Evolutionary conservation across 2,888 invertebrate species (phyloP).

Genomic region (Epinotia nisella): DNA sequence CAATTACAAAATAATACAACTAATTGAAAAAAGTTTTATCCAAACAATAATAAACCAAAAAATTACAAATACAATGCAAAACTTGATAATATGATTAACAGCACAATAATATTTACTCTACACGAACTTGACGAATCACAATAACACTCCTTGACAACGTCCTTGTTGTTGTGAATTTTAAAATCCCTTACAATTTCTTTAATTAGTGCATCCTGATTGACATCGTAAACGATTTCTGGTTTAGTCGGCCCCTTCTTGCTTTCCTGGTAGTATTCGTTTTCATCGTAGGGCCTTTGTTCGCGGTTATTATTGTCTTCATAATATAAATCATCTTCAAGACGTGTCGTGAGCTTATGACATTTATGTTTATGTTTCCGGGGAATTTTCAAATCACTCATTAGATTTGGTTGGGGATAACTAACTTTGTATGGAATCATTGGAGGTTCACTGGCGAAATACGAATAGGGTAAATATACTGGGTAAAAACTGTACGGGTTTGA

Average conservation of each 20-base stretch:
- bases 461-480: slow-evolving; percentile 57
- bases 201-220: slow-evolving; percentile 33
- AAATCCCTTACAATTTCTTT: slow-evolving; percentile 40
- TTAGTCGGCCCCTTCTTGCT: slow-evolving; percentile 5
- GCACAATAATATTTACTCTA: slow-evolving; percentile 23
- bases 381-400: slow-evolving; percentile 26
- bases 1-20: too few relatives aligned
- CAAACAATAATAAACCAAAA: neutral
- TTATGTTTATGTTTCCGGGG: slow-evolving; percentile 26
- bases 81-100: slow-evolving; percentile 10
- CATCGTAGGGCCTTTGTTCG: slow-evolving; percentile 13
- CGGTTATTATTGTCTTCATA: slow-evolving; percentile 27
- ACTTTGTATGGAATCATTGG: slow-evolving; percentile 48
- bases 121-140: slow-evolving; percentile 26
- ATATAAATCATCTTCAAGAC: slow-evolving; percentile 33
- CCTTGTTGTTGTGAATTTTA: slow-evolving; percentile 24
- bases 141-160: slow-evolving; percentile 29
- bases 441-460: slow-evolving; percentile 54
- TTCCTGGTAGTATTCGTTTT: slow-evolving; percentile 15
- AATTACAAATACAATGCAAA: neutral
- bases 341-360: slow-evolving; percentile 18
- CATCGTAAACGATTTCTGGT: slow-evolving; percentile 17
- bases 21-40: neutral
- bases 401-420: slow-evolving; percentile 54
- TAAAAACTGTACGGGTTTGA: slow-evolving; percentile 46